Evolutionary conservation across 30 jellyfish, hydroid and myxozoan genomes (phyloP).

Genomic region (Hydra vulgaris): DNA sequence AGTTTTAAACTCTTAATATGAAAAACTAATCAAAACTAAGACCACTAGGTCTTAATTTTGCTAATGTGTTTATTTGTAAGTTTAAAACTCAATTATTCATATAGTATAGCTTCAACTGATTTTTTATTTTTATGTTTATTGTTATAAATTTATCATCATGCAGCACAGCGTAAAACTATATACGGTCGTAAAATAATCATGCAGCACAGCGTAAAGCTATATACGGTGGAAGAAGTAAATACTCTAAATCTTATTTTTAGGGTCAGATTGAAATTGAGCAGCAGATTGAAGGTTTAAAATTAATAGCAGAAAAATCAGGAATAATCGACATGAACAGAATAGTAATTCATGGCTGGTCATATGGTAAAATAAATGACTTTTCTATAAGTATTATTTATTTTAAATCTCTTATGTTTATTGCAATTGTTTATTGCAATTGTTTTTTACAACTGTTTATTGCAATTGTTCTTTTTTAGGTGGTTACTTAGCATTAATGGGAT

Average conservation of each 20-base stretch:
- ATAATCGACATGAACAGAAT: conserved; percentile 51
- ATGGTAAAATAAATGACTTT: conserved; percentile 38
- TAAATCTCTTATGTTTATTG: not conserved
- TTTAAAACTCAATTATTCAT: too few species aligned
- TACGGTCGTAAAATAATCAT: too few species aligned
- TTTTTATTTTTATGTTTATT: too few species aligned
- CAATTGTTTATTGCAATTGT: not conserved
- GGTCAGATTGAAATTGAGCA: conserved; percentile 76
- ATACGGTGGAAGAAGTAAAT: too few species aligned
- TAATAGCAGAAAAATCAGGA: conserved; percentile 37
- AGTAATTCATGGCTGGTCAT: conserved; percentile 87
- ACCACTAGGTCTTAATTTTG: too few species aligned
- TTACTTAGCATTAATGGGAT: conserved; percentile 68
- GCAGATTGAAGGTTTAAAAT: conserved; percentile 55
- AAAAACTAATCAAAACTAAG: too few species aligned
- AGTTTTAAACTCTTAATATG: too few species aligned
- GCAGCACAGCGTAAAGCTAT: too few species aligned
- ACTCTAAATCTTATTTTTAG: conserved; percentile 8
- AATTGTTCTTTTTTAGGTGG: conserved; percentile 39
- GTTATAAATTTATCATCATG: too few species aligned
- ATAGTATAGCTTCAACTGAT: too few species aligned
- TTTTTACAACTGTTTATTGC: not conserved
- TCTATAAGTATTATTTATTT: not conserved
- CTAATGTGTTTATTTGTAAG: too few species aligned
- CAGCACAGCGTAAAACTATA: too few species aligned